Evolutionary conservation across 2,113 vertebrate species (phyloP), one percentile per base, ranked within the genome.

Genomic region (Ciconia stormi): DNA sequence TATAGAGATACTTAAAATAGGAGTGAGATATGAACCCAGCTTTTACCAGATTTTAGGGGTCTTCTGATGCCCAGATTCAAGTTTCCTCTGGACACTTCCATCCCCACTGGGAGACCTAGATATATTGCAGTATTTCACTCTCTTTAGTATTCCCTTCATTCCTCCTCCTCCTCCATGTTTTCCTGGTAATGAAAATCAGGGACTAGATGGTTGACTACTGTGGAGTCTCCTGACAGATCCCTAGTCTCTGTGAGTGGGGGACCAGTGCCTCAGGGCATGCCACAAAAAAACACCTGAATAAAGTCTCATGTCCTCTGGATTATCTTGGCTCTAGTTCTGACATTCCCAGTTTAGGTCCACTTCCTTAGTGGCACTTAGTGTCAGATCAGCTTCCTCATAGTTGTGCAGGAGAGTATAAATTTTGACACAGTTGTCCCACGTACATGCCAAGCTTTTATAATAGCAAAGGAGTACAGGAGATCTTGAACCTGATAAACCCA

Each of bases 191-290:
- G 34, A 63, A 36, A 69, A 62, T 29, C 7, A 47, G 46, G 27
- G 2, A 5, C 10, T 69, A 22, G 13, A 26, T 69, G 3, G 11
- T 10, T 90, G 42, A 26, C n/a, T 70, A 29, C 46, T 26, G 22
- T 19, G 21, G 20, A 70, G 15, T 12, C 34, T 32, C 21, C 55
- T 71, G 80, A 32, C 2, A 65, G 23, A 46, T 49, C 10, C 19
- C 11, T 4, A 2, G 6, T 40, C 27, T 70, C 40, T 49, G 0
- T 17, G 5, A 78, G 5, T 22, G 15, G 3, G 1, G 6, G 26
- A 62, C 22, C 40, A 61, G 16, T 59, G 58, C 25, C 58, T 61
- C 53, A 61, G 20, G 26, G 2, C 7, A 46, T 23, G 30, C 7
- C 44, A 61, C 18, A 89, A 32, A 69, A 69, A 69, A 5, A 0